Conservation (phyloP, 2,113 vertebrate species). For the Micromys minutus region DNA sequence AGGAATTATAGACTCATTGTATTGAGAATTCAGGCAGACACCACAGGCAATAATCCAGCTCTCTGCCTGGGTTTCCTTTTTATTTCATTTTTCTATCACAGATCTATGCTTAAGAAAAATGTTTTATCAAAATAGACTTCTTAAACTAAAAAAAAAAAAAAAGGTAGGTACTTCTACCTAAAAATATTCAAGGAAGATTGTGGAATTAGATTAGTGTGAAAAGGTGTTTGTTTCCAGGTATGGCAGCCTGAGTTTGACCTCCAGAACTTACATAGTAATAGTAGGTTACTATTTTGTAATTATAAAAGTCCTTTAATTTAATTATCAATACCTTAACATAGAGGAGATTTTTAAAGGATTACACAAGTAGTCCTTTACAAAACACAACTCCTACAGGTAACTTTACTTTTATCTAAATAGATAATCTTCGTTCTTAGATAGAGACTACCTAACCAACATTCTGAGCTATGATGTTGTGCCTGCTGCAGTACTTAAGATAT, state of each 20-base stretch:
- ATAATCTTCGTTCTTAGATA: background rate
- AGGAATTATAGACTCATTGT: background rate
- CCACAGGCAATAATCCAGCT: background rate
- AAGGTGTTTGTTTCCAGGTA: background rate
- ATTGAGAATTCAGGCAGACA: background rate
- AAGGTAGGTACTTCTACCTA: background rate
- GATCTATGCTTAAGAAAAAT: background rate
- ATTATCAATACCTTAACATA: background rate
- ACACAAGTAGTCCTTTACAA: background rate
- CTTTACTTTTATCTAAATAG: background rate
- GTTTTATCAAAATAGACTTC: background rate
- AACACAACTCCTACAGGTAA: background rate
- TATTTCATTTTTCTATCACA: background rate
- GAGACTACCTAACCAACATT: background rate
- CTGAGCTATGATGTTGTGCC: background rate
- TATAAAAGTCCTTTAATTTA: background rate
- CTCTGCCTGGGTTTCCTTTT: background rate
- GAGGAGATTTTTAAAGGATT: background rate
- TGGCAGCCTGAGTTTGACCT: background rate
- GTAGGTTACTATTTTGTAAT: too few species aligned
- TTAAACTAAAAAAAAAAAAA: background rate
- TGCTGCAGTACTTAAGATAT: background rate
- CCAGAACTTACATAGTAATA: background rate
- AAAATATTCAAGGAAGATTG: background rate
- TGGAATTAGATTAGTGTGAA: background rate